Evolutionary conservation across 2,888 invertebrate genomes (phyloP).

Genomic region (Clunio marinus): DNA sequence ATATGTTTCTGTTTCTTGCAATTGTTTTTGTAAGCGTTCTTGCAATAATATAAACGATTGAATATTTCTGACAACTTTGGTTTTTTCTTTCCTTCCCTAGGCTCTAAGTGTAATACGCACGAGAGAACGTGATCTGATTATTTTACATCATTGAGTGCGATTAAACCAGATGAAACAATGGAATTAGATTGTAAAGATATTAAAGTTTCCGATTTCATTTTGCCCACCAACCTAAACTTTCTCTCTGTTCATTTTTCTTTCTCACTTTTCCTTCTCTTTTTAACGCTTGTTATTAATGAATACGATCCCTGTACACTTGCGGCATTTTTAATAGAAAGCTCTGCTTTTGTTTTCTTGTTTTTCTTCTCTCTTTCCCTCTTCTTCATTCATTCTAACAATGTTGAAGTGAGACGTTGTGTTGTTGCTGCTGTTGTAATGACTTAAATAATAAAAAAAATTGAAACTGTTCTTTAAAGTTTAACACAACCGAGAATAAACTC

Average conservation of each 20-base stretch:
- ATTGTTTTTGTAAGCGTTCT: neutral
- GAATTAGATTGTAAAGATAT: conserved; percentile 12
- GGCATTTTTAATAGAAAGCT: conserved; percentile 3
- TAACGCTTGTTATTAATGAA: neutral
- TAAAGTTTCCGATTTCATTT: neutral
- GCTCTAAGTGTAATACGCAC: neutral
- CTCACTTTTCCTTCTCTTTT: neutral
- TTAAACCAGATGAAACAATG: conserved; percentile 11
- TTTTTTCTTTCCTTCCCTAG: neutral
- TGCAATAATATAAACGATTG: neutral
- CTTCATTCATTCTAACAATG: too few species aligned
- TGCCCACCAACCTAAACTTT: neutral
- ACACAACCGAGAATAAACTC: neutral
- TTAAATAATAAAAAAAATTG: neutral
- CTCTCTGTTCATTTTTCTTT: neutral
- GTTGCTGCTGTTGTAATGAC: neutral
- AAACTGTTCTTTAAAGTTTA: neutral
- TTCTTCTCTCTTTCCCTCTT: neutral
- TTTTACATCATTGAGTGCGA: conserved; percentile 1
- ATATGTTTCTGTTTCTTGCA: neutral
- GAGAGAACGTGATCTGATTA: conserved; percentile 9
- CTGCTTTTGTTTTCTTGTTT: neutral
- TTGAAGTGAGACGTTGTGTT: neutral
- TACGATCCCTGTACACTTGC: neutral
- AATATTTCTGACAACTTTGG: neutral